A percentile compares a stretch with the other conserved stretches of the same genome.
These are phyloP conservation scores for Dendropsophus ebraccatus DNA, from an alignment of 2,113 vertebrate genomes.

Conservation along the genomic window DNA sequence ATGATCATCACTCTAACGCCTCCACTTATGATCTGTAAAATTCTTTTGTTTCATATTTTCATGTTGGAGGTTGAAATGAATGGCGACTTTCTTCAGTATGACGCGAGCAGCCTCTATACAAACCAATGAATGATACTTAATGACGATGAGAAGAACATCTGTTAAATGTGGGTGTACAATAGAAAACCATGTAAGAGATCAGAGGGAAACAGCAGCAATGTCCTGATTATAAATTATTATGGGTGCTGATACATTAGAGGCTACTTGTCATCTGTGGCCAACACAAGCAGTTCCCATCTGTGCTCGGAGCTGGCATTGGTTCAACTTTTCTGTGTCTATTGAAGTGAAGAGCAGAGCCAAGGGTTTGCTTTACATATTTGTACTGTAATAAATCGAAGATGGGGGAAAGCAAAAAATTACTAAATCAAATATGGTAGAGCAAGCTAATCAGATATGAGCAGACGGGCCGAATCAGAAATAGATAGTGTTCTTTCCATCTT, in stretches of 20 bases:
- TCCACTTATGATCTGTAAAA: not conserved
- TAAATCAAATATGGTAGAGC: not conserved
- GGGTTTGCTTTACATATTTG: slow-evolving; percentile 25
- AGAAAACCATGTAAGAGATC: slow-evolving; percentile 30
- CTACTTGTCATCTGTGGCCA: slow-evolving; percentile 18
- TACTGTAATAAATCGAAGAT: slow-evolving; percentile 10
- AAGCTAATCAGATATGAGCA: not conserved
- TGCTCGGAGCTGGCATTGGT: slow-evolving; percentile 17
- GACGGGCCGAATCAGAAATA: not conserved
- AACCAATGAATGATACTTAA: slow-evolving; percentile 40
- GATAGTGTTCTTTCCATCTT: not conserved
- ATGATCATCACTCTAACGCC: not conserved
- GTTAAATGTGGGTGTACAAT: slow-evolving; percentile 3
- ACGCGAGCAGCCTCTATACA: not conserved
- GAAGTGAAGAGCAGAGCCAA: slow-evolving; percentile 30
- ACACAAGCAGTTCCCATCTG: slow-evolving; percentile 13
- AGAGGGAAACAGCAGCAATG: slow-evolving; percentile 29
- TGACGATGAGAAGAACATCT: slow-evolving; percentile 23
- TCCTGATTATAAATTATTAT: slow-evolving; percentile 30
- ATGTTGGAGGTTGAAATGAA: not conserved
- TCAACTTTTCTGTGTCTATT: slow-evolving; percentile 27
- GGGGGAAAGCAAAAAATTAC: not conserved
- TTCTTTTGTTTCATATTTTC: not conserved
- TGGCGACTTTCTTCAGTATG: not conserved
- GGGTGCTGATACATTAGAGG: slow-evolving; percentile 39